Conservation (phyloP, 1,140 invertebrate species). For the Paracyclopina nana region DNA sequence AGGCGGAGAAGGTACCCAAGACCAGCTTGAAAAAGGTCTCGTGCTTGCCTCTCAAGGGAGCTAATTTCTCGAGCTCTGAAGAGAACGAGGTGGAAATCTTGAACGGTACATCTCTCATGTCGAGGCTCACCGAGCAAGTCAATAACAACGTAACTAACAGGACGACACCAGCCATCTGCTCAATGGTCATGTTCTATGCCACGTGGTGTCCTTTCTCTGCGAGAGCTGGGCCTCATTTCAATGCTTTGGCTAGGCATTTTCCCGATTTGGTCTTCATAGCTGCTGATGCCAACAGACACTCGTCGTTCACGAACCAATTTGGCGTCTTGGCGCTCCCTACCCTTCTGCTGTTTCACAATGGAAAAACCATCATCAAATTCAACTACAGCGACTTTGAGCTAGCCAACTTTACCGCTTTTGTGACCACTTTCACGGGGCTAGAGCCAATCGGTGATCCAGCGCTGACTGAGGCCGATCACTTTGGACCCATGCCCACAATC, state of each 20-base stretch:
- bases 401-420: slow-evolving; percentile 55
- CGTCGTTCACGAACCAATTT: slow-evolving; percentile 58
- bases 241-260: slow-evolving; percentile 62
- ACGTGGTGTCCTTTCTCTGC: slow-evolving; percentile 70
- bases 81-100: too few relatives aligned
- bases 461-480: slow-evolving; percentile 52
- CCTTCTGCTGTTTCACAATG: slow-evolving; percentile 76
- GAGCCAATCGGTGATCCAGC: slow-evolving; percentile 37
- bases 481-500: slow-evolving; percentile 50
- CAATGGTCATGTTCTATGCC: slow-evolving; percentile 63
- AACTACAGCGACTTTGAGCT: slow-evolving; percentile 61
- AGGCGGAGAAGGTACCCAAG: too few relatives aligned
- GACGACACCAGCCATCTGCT: slow-evolving; percentile 30
- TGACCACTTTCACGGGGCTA: slow-evolving; percentile 40
- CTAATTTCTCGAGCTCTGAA: too few relatives aligned
- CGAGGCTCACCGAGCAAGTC: too few relatives aligned
- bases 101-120: too few relatives aligned
- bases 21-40: too few relatives aligned
- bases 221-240: slow-evolving; percentile 65
- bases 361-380: slow-evolving; percentile 58
- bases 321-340: slow-evolving; percentile 82
- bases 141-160: slow-evolving; percentile 30
- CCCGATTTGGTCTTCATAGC: slow-evolving; percentile 67
- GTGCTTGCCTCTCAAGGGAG: too few relatives aligned
- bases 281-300: slow-evolving; percentile 43